Conservation (phyloP, 23 tunicate genomes). For the Ciona savignyi region DNA sequence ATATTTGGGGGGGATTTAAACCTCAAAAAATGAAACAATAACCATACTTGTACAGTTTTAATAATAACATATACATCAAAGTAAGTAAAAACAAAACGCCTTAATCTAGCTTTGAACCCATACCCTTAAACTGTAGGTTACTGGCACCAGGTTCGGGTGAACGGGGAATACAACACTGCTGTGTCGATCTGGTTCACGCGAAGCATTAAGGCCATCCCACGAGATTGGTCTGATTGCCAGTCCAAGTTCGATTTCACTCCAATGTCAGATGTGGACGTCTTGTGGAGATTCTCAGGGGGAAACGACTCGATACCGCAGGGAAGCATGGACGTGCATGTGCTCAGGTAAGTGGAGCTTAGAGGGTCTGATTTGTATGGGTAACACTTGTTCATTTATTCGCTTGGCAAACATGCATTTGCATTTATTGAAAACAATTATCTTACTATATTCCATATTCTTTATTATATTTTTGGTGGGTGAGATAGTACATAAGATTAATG, state of each 20-base stretch:
- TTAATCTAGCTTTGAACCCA: too few relatives aligned
- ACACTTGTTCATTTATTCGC: neutral
- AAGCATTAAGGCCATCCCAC: conserved; percentile 5
- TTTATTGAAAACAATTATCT: too few relatives aligned
- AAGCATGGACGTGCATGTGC: conserved; percentile 32
- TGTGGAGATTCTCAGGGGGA: conserved; percentile 41
- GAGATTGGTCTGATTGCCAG: conserved; percentile 37
- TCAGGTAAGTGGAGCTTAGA: conserved; percentile 15
- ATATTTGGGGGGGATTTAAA: too few relatives aligned
- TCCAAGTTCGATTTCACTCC: conserved; percentile 11
- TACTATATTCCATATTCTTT: too few relatives aligned
- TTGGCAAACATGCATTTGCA: neutral
- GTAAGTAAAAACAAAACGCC: too few relatives aligned
- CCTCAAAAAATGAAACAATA: too few relatives aligned
- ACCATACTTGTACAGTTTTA: too few relatives aligned
- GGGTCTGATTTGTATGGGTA: neutral
- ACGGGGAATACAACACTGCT: conserved; percentile 59
- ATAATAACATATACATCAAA: too few relatives aligned
- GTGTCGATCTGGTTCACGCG: conserved; percentile 58
- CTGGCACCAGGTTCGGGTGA: conserved; percentile 66
- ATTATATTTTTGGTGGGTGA: too few relatives aligned
- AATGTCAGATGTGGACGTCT: conserved; percentile 29
- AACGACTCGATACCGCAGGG: conserved; percentile 39
- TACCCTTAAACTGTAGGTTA: too few relatives aligned
- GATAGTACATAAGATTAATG: too few relatives aligned